A percentile compares a stretch with the other conserved stretches of the same genome.
These are phyloP conservation scores for Andricus curvator DNA, from an alignment of 2,888 invertebrate species.

Conservation along the genomic window DNA sequence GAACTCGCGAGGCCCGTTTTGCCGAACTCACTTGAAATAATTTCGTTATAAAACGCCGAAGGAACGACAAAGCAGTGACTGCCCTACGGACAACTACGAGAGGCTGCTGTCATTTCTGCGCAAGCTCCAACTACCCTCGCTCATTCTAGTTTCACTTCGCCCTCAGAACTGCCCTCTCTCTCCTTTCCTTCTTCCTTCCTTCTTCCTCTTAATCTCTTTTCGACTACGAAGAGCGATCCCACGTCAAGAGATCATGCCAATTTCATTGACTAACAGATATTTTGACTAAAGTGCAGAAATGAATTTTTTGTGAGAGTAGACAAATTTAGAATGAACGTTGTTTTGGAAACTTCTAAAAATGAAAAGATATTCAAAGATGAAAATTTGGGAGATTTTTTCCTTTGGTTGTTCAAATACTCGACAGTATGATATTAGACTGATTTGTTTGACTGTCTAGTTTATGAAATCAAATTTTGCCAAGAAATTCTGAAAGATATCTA, in stretches of 20 bases:
- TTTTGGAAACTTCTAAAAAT: no score
- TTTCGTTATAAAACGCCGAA: constrained; percentile 73
- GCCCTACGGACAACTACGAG: constrained; percentile 67
- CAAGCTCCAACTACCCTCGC: constrained; percentile 52
- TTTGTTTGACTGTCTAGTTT: no score
- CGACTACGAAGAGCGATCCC: not conserved
- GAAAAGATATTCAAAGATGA: no score
- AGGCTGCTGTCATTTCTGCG: constrained; percentile 58
- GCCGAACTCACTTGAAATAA: constrained; percentile 67
- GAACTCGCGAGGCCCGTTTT: constrained; percentile 55
- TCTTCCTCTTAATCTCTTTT: not conserved
- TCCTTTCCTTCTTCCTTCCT: constrained; percentile 53
- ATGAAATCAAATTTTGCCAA: no score
- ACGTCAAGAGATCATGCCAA: not conserved
- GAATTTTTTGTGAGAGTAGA: no score
- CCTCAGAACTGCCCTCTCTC: constrained; percentile 35
- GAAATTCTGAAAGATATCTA: no score
- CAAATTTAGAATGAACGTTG: no score
- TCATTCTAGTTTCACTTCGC: constrained; percentile 44
- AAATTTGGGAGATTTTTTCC: no score
- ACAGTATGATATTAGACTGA: no score
- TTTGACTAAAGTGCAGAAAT: not conserved
- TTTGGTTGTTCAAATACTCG: no score
- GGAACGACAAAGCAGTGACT: constrained; percentile 74
- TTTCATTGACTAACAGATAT: not conserved